Evolutionary conservation across 2,888 invertebrate species (phyloP).

Genomic region (Tetranychus piercei): DNA sequence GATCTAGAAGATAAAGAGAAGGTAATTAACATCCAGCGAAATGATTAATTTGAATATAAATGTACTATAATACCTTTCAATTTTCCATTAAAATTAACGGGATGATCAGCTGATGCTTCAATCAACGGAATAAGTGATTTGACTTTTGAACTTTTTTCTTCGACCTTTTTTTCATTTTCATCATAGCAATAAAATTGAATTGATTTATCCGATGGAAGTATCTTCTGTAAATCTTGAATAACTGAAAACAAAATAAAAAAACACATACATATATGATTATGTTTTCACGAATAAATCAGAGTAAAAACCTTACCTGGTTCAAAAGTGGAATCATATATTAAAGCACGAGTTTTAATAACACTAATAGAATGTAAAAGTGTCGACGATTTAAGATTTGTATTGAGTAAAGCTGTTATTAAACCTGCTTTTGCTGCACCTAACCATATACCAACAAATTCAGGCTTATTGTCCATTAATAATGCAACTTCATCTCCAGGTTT

Average conservation of each 20-base stretch:
- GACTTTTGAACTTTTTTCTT: too few species aligned
- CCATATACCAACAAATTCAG: conserved; percentile 80
- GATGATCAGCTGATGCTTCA: not conserved
- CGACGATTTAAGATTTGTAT: conserved; percentile 66
- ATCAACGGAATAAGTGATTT: not conserved
- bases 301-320: not conserved
- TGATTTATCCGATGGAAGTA: not conserved
- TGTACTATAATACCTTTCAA: not conserved
- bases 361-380: conserved; percentile 71
- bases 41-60: too few species aligned
- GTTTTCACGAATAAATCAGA: too few species aligned
- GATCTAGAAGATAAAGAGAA: conserved; percentile 15
- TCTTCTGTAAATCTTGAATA: not conserved
- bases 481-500: conserved; percentile 73
- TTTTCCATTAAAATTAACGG: not conserved
- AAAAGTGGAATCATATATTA: conserved; percentile 41
- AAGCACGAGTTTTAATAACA: conserved; percentile 59
- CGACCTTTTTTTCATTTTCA: not conserved
- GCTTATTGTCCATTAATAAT: conserved; percentile 71
- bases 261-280: not conserved
- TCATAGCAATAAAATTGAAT: not conserved
- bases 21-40: too few species aligned
- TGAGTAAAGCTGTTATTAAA: conserved; percentile 67
- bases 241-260: not conserved
- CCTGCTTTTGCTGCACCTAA: conserved; percentile 65